Base-by-base conservation (phyloP, 2,888 invertebrate genomes). In the Drosophila meridionalis region DNA sequence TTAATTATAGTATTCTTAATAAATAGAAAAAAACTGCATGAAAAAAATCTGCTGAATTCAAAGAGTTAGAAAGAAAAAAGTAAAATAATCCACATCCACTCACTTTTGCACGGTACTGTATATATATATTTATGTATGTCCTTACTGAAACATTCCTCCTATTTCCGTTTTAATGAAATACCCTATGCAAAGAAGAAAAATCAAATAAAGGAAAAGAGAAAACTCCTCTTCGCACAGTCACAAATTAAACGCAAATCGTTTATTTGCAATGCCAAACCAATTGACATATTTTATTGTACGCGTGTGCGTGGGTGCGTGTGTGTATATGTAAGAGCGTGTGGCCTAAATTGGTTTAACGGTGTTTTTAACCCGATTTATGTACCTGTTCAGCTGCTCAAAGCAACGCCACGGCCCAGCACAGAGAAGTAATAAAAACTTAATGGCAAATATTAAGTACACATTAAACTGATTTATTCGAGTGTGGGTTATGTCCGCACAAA, bases 361-460 rank as follows among this genome's bases (percentile, higher is more conserved):
- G 57, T 57, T 55, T 8, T 57, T 60, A 28, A n/a, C 28, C 53
- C 61, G 48, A 80, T 78, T 78, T 78, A 76, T 78, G 80, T 76
- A 76, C 78, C 78, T 76, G 80, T 55, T 53, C 62, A 9, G 55
- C 43, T 61, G 45, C 52, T 53, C 36, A 28, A 5, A 48, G 42
- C 65, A n/a, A 53, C 38, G 43, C 59, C 30, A 30, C 71, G 47
- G 52, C 30, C 48, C 47, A 14, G 50, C 34, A 56, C 14, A 55
- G 57, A 30, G 66, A 62, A 65, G 86, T 69, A 88, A 86, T 86
- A 87, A 90, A 90, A 90, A 68, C 74, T 63, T 88, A 90, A 87
- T 90, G 79, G 75, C 76, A 79, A 76, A 78, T 87, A 89, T 87
- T 83, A 83, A 77, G 84, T 76, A 78, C 78, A 73, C 87, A 90